Base-by-base conservation (phyloP, 2,113 vertebrate genomes). In the Candoia aspera region DNA sequence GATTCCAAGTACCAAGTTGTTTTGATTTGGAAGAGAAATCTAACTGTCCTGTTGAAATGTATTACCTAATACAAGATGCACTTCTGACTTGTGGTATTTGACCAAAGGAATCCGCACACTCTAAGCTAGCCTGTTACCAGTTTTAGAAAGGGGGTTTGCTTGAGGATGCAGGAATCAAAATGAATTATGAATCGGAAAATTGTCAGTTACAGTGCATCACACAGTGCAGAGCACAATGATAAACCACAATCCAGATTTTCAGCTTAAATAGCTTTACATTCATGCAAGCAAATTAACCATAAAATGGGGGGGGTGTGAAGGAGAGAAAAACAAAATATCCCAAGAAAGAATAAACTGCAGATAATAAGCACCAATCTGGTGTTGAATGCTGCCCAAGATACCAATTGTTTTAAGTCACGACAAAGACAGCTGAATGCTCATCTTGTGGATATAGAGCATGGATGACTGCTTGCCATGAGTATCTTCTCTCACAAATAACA, bases 401-500 rank as follows among this genome's bases (percentile, higher is more conserved):
- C 97, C 97, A 98, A 98, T 98, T 98, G 98, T 98, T 98, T 97
- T 97, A 98, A 98, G 98, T 98, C 98, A 98, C 96, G 97, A 98
- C 97, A 98, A 98, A 98, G 98, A 98, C 98, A 98, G 98, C 98
- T 98, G 98, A 98, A 98, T 97, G 97, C 97, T 98, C 97, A 96
- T 98, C 98, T 97, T 97, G 98, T 95, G 97, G 97, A 94, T 97
- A 97, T 96, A 93, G 97, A 97, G 97, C 96, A 95, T 96, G 97
- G 97, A 98, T 98, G 98, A 98, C 98, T 97, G 98, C 97, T 97
- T 97, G 97, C 97, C 98, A 98, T 98, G 98, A 98, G 98, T 97
- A 98, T 98, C 98, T 98, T 98, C 98, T 97, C 98, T 98, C 98
- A 98, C 98, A 98, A 98, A 98, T 98, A 98, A 98, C 98, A 97